Percentiles rank a stretch among this genome's conserved stretches.
These are phyloP conservation scores for Dissostichus mawsoni DNA, from an alignment of 2,113 vertebrate species.

Conservation along the genomic window DNA sequence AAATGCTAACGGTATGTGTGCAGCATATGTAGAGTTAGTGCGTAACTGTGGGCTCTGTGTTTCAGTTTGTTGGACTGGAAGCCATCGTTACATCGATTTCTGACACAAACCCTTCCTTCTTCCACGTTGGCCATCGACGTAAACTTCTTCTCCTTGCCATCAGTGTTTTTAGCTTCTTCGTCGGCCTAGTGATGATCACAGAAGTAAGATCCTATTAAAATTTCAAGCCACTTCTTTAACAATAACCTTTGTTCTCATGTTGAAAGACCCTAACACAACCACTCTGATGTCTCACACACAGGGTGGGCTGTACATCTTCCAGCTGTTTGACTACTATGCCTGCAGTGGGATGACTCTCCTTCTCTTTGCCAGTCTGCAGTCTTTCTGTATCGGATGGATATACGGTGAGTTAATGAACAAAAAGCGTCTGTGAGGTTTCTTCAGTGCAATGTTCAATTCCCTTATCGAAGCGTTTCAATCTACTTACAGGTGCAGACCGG, in stretches of 20 bases:
- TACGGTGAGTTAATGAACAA: conserved; percentile 88
- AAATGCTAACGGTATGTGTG: not conserved
- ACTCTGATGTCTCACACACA: conserved; percentile 58
- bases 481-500: conserved; percentile 86
- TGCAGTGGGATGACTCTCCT: conserved; percentile 94
- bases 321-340: conserved; percentile 95
- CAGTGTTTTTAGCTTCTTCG: conserved; percentile 73
- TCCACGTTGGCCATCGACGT: conserved; percentile 82
- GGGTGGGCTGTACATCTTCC: conserved; percentile 97
- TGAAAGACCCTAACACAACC: not conserved
- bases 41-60: conserved; percentile 28
- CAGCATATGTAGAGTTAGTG: not conserved
- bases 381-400: conserved; percentile 91
- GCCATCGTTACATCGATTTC: conserved; percentile 80
- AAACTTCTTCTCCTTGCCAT: conserved; percentile 83
- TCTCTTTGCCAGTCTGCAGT: conserved; percentile 91
- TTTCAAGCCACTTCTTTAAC: not conserved
- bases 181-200: conserved; percentile 85
- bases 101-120: conserved; percentile 81
- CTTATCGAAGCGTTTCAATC: conserved; percentile 18
- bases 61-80: conserved; percentile 87
- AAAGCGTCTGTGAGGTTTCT: not conserved
- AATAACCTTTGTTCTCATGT: not conserved
- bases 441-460: not conserved
- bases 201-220: conserved; percentile 73